Evolutionary conservation across 2,797 vertebrate genomes (phyloP).

Genomic region (Cyprinella venusta): DNA sequence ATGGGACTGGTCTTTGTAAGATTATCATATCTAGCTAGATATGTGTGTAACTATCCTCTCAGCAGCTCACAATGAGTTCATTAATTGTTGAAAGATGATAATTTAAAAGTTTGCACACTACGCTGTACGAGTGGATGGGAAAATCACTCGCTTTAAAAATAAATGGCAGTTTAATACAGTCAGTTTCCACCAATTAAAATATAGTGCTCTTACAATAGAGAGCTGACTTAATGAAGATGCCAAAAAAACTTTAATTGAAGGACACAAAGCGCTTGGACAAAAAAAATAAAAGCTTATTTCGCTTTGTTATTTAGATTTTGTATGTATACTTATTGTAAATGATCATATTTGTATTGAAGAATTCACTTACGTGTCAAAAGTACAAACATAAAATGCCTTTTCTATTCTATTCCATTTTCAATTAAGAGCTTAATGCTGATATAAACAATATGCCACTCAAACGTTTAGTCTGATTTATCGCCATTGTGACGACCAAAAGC

Average conservation of each 20-base stretch:
- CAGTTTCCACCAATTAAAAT: slow-evolving; percentile 39
- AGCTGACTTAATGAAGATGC: slow-evolving; percentile 38
- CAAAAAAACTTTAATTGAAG: slow-evolving; percentile 30
- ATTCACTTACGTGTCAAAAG: not conserved
- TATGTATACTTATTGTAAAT: not conserved
- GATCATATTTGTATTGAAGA: not conserved
- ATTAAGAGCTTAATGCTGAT: not conserved
- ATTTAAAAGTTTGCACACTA: slow-evolving; percentile 42
- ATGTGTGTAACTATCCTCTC: slow-evolving; percentile 31
- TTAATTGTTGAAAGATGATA: slow-evolving; percentile 47
- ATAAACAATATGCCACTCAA: slow-evolving; percentile 29
- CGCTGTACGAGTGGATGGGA: slow-evolving; percentile 26
- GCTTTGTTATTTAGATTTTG: not conserved
- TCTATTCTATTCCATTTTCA: not conserved
- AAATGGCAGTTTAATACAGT: slow-evolving; percentile 43
- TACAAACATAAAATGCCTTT: not conserved
- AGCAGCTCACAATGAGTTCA: slow-evolving; percentile 38
- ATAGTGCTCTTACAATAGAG: slow-evolving; percentile 16
- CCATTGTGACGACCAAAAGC: slow-evolving; percentile 10
- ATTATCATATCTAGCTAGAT: slow-evolving; percentile 36
- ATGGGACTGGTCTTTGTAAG: slow-evolving; percentile 24
- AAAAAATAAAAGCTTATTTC: slow-evolving; percentile 25
- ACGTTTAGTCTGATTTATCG: slow-evolving; percentile 13
- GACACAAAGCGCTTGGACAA: slow-evolving; percentile 52
- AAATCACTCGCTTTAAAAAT: slow-evolving; percentile 41